Conservation (phyloP, 1,140 invertebrate species). For the Dufourea novaeangliae region DNA sequence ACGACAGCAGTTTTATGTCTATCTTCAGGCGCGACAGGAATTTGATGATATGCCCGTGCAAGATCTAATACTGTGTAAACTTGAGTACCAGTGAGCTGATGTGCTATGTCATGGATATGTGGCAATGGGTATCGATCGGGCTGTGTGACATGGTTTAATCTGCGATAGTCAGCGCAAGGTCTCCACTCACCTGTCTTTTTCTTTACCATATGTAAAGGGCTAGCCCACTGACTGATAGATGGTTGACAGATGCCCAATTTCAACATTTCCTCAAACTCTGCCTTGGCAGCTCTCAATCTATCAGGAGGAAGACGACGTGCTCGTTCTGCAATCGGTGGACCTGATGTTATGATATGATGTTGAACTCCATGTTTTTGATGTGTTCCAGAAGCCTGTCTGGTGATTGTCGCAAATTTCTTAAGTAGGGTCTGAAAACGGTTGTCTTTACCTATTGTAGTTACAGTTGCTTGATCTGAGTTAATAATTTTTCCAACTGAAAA, state of each 20-base stretch:
- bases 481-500: neutral
- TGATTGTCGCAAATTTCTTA: conserved; percentile 2
- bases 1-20: conserved; percentile 66
- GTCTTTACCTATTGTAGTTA: neutral
- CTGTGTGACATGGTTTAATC: conserved; percentile 63
- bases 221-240: neutral
- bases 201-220: conserved; percentile 23
- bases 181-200: conserved; percentile 60
- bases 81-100: neutral
- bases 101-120: conserved; percentile 45
- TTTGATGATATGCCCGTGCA: neutral
- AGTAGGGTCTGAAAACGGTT: neutral
- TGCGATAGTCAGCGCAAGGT: conserved; percentile 65
- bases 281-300: neutral
- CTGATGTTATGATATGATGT: neutral
- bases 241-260: neutral
- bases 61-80: neutral
- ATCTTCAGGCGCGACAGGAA: neutral
- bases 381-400: neutral
- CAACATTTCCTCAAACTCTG: neutral
- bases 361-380: neutral
- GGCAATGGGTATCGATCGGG: conserved; percentile 77
- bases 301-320: neutral
- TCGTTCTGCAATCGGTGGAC: neutral
- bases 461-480: neutral